Evolutionary conservation across 2,797 vertebrate species (phyloP), one percentile per base, ranked within the genome.

Genomic region (Trachops cirrhosus): DNA sequence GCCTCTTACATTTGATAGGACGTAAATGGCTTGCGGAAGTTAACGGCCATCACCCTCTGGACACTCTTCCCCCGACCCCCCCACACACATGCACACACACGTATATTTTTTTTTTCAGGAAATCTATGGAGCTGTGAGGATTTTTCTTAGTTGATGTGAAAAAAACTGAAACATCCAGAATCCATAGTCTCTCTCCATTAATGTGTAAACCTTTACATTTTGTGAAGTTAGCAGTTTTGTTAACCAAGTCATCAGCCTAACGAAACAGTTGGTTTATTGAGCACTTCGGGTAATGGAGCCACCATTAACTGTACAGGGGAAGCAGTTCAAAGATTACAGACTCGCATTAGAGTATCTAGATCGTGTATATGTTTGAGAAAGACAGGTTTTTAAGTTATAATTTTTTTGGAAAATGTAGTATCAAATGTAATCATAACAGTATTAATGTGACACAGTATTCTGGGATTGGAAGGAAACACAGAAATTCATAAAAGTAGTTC

Each of bases 241-340:
- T 93, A 91, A 90, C 67, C 74, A 85, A 44, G 14, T 95, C 85
- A n/a, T 90, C 54, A 77, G n/a, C 73, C 19, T 83, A 96, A 95
- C 71, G 68, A 96, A 94, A 34, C 19, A 86, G n/a, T 92, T 97
- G 67, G 29, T 97, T 94, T 94, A 85, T 48, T 41, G 37, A 89
- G 15, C 18, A 91, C 32, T 96, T 97, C 6, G 0, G 67, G 79
- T 82, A 96, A 46, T 34, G 84, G 34, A 93, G 9, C 24, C 39
- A 57, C 70, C 73, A 19, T 89, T 95, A 96, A 79, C 64, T 71
- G 32, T 52, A 62, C 41, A 29, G 41, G 18, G 9, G 67, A 93
- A 73, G 59, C 32, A 59, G 8, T 79, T 52, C 70, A 62, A 32
- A 79, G 59, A 87, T 84, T 89, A 89, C 10, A 79, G 62, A 87